Evolutionary conservation across 1,140 invertebrate genomes (phyloP).

Genomic region (Sminthurinus signatus): DNA sequence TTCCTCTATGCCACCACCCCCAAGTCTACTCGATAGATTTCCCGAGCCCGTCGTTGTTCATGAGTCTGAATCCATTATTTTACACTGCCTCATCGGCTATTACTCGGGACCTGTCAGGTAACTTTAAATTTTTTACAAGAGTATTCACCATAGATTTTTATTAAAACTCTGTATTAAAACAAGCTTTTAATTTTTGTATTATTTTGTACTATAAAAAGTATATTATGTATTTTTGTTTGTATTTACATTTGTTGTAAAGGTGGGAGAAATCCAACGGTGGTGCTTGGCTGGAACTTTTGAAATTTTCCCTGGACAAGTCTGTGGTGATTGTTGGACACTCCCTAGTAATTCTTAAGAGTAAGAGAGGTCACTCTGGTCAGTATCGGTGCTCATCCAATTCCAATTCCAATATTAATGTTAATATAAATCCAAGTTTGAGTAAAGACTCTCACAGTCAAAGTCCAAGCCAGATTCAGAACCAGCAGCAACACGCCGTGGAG

Average conservation of each 20-base stretch:
- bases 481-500: conserved; percentile 23
- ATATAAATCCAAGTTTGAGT: too few species aligned
- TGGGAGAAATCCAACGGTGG: conserved; percentile 33
- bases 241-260: too few species aligned
- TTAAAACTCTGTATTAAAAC: too few species aligned
- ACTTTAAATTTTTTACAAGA: too few species aligned
- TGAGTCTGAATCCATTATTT: conserved; percentile 28
- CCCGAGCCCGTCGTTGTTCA: conserved; percentile 22
- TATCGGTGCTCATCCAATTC: conserved; percentile 10
- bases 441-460: too few species aligned
- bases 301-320: conserved; percentile 12
- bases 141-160: too few species aligned
- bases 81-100: conserved; percentile 29
- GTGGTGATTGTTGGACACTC: conserved; percentile 24
- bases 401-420: too few species aligned
- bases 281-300: conserved; percentile 25
- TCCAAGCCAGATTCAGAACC: background rate
- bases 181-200: too few species aligned
- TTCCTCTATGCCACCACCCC: too few species aligned
- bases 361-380: conserved; percentile 18
- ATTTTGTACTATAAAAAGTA: too few species aligned
- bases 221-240: too few species aligned
- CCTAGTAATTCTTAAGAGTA: conserved; percentile 25
- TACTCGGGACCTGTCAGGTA: conserved; percentile 13
- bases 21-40: conserved; percentile 18